These are phyloP conservation scores for Haliclona indistincta DNA, from an alignment of 37 sponge, comb jelly and placozoan species.

Conservation along the genomic window DNA sequence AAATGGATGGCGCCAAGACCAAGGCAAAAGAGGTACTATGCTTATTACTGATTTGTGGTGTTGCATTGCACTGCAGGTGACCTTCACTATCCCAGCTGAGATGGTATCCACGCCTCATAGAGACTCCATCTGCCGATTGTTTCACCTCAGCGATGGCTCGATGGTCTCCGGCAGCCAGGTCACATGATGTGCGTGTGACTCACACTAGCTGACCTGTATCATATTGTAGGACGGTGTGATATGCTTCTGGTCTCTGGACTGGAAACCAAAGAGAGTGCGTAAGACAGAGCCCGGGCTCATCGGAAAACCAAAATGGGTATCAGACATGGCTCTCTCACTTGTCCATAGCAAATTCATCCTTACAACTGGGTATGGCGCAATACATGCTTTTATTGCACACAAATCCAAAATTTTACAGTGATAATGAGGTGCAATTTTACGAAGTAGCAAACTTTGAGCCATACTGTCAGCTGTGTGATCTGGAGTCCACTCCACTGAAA, in stretches of 20 bases:
- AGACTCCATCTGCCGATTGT: slow-evolving; percentile 50
- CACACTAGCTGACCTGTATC: neutral
- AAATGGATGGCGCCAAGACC: slow-evolving; percentile 63
- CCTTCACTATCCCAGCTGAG: slow-evolving; percentile 47
- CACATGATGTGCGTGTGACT: neutral
- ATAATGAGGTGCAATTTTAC: slow-evolving; percentile 88
- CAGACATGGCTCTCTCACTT: slow-evolving; percentile 81
- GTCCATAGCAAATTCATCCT: slow-evolving; percentile 76
- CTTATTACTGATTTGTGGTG: neutral
- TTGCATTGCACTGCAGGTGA: slow-evolving; percentile 27
- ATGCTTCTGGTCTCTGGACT: slow-evolving; percentile 43
- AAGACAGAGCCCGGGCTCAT: slow-evolving; percentile 45
- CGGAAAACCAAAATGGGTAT: slow-evolving; percentile 89
- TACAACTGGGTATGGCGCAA: slow-evolving; percentile 69
- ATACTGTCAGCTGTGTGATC: slow-evolving; percentile 85
- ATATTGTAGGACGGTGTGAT: slow-evolving; percentile 38
- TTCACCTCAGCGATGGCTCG: slow-evolving; percentile 45
- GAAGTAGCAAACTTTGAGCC: slow-evolving; percentile 94
- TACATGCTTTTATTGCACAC: neutral
- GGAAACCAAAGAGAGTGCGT: slow-evolving; percentile 36
- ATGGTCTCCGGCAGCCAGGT: slow-evolving; percentile 76
- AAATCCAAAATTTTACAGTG: slow-evolving; percentile 54
- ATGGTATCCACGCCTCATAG: slow-evolving; percentile 47
- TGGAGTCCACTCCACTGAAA: slow-evolving; percentile 83
- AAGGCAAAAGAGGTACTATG: slow-evolving; percentile 57